These are phyloP conservation scores for Apis laboriosa DNA, from an alignment of 1,140 invertebrate genomes.

Conservation along the genomic window DNA sequence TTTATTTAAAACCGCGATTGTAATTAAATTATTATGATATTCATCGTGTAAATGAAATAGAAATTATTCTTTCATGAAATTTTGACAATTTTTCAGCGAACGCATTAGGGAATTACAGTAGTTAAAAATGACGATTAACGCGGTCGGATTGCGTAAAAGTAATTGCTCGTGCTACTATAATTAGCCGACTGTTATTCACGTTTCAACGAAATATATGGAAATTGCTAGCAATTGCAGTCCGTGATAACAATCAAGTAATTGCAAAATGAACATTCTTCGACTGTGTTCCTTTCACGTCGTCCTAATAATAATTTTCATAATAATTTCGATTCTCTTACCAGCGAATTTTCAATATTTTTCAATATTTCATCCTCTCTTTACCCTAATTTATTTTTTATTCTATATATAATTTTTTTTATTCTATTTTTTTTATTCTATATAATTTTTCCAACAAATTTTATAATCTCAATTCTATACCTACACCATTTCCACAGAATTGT, in stretches of 20 bases:
- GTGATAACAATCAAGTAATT: conserved; percentile 12
- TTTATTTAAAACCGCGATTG: background rate
- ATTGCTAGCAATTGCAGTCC: conserved; percentile 12
- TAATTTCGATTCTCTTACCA: background rate
- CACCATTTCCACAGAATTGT: too few relatives aligned
- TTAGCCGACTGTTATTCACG: conserved; percentile 33
- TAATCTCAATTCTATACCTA: too few relatives aligned
- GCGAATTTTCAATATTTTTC: too few relatives aligned
- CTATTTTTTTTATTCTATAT: too few relatives aligned
- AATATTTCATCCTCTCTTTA: background rate
- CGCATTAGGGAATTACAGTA: background rate
- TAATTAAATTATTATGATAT: background rate
- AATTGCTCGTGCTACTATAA: conserved; percentile 38
- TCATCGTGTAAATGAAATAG: background rate
- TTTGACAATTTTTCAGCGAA: background rate
- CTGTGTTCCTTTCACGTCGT: background rate
- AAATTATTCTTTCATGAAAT: background rate
- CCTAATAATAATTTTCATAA: background rate
- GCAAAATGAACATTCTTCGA: background rate
- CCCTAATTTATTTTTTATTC: too few relatives aligned
- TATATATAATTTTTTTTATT: too few relatives aligned
- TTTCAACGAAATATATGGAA: conserved; percentile 39
- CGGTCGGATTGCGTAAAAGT: conserved; percentile 27
- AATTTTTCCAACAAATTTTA: too few relatives aligned
- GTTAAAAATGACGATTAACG: conserved; percentile 31